These are phyloP conservation scores for Solenodon paradoxus DNA, from an alignment of 2,113 vertebrate species.

Conservation along the genomic window DNA sequence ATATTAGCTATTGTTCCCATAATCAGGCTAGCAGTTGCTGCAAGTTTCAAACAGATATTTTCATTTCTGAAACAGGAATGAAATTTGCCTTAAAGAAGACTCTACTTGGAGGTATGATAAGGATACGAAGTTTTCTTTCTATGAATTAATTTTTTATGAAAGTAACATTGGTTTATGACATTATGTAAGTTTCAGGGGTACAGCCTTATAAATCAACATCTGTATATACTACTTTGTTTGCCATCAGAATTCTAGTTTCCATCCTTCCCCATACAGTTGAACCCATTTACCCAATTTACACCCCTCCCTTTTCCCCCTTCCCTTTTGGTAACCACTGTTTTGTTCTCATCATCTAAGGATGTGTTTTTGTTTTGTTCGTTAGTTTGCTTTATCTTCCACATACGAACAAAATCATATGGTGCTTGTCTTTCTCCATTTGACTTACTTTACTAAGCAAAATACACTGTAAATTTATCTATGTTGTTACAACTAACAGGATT, in stretches of 20 bases:
- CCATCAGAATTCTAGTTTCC: neutral
- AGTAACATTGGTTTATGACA: neutral
- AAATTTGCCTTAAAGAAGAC: slow-evolving; percentile 26
- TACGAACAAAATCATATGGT: neutral
- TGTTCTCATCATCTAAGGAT: neutral
- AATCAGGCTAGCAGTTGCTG: neutral
- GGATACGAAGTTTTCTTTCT: neutral
- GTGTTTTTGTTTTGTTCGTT: neutral
- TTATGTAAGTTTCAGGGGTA: neutral
- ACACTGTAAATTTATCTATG: too few relatives aligned
- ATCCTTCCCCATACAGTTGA: neutral
- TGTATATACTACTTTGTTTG: too few relatives aligned
- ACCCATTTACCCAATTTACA: neutral
- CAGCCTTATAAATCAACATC: neutral
- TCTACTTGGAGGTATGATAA: neutral
- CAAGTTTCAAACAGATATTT: neutral
- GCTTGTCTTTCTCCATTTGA: neutral
- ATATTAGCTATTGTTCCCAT: neutral
- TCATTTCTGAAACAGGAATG: neutral
- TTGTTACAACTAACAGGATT: neutral
- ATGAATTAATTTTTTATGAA: neutral
- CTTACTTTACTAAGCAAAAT: neutral
- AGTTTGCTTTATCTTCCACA: neutral
- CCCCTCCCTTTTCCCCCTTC: neutral
- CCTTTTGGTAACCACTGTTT: neutral